Percentiles rank a stretch among this genome's conserved stretches.
Conservation (phyloP, 2,797 vertebrate species). For the Alosa sapidissima region DNA sequence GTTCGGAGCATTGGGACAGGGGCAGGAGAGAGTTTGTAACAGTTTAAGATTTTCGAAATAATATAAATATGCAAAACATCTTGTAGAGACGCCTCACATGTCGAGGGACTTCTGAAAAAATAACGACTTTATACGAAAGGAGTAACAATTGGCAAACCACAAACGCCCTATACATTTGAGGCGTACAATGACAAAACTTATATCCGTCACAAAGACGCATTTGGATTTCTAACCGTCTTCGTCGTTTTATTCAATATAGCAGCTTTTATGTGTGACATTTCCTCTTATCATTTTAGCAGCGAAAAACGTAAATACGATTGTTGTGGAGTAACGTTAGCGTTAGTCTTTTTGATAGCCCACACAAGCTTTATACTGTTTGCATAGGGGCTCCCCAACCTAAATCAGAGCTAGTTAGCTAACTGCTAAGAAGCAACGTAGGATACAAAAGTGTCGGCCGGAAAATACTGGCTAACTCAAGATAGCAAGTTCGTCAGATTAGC, state of each 20-base stretch:
- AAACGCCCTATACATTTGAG: background rate
- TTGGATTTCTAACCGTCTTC: background rate
- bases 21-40: background rate
- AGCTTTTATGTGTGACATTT: background rate
- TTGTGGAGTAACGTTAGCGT: background rate
- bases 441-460: constrained; percentile 33
- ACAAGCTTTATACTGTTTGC: background rate
- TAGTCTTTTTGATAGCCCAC: background rate
- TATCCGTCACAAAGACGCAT: constrained; percentile 8
- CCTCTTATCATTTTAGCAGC: background rate
- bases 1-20: constrained; percentile 60
- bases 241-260: background rate
- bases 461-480: background rate
- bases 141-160: background rate
- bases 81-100: background rate
- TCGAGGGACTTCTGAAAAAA: background rate
- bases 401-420: constrained; percentile 52
- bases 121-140: background rate
- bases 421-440: constrained; percentile 27
- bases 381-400: constrained; percentile 27
- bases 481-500: constrained; percentile 25
- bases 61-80: background rate
- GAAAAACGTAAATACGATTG: background rate
- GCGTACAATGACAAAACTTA: background rate
- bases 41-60: background rate